phyloP scores from a whole-genome alignment of 1,140 invertebrate genomes.

The Macrotrachela quadricornifera region DNA sequence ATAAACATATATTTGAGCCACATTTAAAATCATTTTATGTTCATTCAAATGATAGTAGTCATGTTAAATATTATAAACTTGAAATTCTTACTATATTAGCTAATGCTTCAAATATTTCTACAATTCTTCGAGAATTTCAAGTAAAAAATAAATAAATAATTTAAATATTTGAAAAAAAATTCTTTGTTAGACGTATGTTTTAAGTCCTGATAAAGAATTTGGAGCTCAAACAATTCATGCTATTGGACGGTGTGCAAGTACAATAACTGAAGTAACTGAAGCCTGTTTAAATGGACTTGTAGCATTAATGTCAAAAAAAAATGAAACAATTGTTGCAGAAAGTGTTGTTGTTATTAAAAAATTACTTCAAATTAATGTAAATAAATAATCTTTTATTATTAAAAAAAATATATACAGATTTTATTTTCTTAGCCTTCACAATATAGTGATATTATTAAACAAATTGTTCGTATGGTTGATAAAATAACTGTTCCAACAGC shows the following conservation, averaged over 20 bases:
- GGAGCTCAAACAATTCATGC: slow-evolving; percentile 91
- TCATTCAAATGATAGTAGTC: slow-evolving; percentile 75
- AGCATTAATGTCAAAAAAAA: slow-evolving; percentile 70
- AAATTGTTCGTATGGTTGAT: slow-evolving; percentile 69
- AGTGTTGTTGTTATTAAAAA: slow-evolving; percentile 77
- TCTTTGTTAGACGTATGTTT: slow-evolving; percentile 53
- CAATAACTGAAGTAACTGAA: slow-evolving; percentile 74
- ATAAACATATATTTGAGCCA: slow-evolving; percentile 64
- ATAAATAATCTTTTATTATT: no score
- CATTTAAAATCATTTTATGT: slow-evolving; percentile 96
- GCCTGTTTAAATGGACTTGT: slow-evolving; percentile 81
- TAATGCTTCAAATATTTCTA: slow-evolving; percentile 71
- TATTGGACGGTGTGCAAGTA: slow-evolving; percentile 66
- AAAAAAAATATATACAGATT: no score
- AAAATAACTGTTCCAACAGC: slow-evolving; percentile 53
- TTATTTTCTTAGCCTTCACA: slow-evolving; percentile 13
- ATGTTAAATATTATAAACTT: slow-evolving; percentile 87
- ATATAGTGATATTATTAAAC: slow-evolving; percentile 51
- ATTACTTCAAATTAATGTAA: slow-evolving; percentile 46
- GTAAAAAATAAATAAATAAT: no score
- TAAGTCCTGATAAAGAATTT: slow-evolving; percentile 74
- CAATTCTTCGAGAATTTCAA: slow-evolving; percentile 78
- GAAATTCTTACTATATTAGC: slow-evolving; percentile 90
- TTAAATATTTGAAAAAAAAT: no score
- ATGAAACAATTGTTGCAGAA: slow-evolving; percentile 40